Conservation (phyloP, 1,140 invertebrate genomes). For the Onthophagus taurus region DNA sequence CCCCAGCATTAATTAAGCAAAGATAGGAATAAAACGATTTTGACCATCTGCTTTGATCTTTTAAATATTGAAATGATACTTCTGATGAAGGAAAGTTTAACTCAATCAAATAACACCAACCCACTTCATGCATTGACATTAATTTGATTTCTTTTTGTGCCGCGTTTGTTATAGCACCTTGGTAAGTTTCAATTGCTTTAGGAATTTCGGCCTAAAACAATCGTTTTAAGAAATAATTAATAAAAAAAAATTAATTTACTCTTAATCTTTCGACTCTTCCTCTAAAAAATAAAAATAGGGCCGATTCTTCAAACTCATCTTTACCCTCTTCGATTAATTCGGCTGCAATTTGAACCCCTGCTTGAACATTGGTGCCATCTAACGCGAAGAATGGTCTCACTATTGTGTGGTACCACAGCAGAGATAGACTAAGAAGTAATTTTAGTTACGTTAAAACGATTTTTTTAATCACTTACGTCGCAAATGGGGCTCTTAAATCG, state of each 20-base stretch:
- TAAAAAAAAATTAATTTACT: slow-evolving; percentile 37
- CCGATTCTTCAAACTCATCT: slow-evolving; percentile 51
- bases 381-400: slow-evolving; percentile 61
- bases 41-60: slow-evolving; percentile 57
- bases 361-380: slow-evolving; percentile 51
- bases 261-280: slow-evolving; percentile 55
- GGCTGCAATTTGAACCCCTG: slow-evolving; percentile 50
- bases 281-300: slow-evolving; percentile 61
- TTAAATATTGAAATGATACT: slow-evolving; percentile 47
- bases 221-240: slow-evolving; percentile 10
- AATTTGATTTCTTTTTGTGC: slow-evolving; percentile 57
- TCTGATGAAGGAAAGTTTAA: slow-evolving; percentile 51
- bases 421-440: slow-evolving; percentile 50
- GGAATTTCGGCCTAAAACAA: slow-evolving; percentile 51
- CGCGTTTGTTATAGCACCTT: slow-evolving; percentile 49
- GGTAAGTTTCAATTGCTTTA: slow-evolving; percentile 49
- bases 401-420: slow-evolving; percentile 68
- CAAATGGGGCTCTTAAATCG: slow-evolving; percentile 64
- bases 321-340: slow-evolving; percentile 50
- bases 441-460: slow-evolving; percentile 3
- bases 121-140: slow-evolving; percentile 59
- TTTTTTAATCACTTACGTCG: slow-evolving; percentile 44
- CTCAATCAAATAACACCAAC: slow-evolving; percentile 60
- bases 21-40: slow-evolving; percentile 63
- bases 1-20: slow-evolving; percentile 36